Percentiles rank a stretch among this genome's conserved stretches.
These are phyloP conservation scores for Sinosuthora webbiana DNA, from an alignment of 2,113 vertebrate species.

Conservation along the genomic window DNA sequence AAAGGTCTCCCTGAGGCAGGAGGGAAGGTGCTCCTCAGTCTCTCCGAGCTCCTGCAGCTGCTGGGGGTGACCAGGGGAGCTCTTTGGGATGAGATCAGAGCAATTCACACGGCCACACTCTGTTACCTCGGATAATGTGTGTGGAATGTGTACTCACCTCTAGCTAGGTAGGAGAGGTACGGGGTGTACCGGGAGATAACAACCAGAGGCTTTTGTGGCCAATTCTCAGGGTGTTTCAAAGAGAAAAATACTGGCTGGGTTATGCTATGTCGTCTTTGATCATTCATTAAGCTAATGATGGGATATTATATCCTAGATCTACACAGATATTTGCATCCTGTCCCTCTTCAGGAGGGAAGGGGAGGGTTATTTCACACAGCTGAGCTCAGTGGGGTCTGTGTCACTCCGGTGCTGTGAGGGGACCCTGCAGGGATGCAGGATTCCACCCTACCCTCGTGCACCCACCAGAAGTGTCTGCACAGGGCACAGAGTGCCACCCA, in stretches of 20 bases:
- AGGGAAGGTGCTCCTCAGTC: neutral
- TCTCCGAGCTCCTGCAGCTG: neutral
- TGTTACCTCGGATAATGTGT: neutral
- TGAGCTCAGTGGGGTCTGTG: neutral
- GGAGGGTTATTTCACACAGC: neutral
- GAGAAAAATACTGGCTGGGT: neutral
- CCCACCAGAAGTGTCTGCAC: neutral
- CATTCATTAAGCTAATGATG: neutral
- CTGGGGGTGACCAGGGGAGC: neutral
- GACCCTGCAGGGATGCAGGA: neutral
- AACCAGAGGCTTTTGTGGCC: neutral
- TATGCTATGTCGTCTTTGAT: neutral
- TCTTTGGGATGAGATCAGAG: neutral
- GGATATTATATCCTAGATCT: neutral
- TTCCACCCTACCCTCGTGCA: accelerated
- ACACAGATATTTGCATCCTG: neutral
- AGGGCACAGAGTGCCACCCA: neutral
- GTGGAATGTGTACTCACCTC: no score
- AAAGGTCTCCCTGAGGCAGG: neutral
- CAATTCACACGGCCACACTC: neutral
- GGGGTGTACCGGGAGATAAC: accelerated
- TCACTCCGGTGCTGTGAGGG: neutral
- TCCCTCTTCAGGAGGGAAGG: neutral
- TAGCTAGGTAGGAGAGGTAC: neutral
- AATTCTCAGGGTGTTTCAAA: neutral